phyloP scores from a whole-genome alignment of 2,888 invertebrate species.

The Nymphalis polychloros region DNA sequence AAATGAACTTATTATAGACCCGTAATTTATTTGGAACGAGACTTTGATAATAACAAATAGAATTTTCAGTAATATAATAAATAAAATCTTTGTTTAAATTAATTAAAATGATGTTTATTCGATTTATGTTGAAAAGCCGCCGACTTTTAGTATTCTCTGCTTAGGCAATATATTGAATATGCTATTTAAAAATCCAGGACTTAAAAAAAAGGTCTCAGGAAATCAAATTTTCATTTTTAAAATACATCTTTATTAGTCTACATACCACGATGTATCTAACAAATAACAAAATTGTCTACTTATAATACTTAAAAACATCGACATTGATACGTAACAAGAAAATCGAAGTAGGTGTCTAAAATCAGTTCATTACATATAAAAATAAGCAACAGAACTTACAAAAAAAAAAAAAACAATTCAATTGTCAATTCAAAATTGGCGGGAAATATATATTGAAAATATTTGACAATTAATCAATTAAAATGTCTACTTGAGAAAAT shows the following conservation, averaged over 20 bases:
- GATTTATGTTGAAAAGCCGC: no score
- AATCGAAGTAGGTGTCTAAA: constrained; percentile 1
- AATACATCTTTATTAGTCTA: constrained; percentile 60
- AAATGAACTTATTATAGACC: no score
- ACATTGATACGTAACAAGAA: constrained; percentile 33
- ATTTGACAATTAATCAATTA: neutral
- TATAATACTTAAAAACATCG: constrained; percentile 45
- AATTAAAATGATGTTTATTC: no score
- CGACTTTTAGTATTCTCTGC: no score
- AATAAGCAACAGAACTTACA: neutral
- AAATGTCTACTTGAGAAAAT: neutral
- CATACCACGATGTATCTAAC: constrained; percentile 60
- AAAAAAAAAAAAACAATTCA: constrained; percentile 3
- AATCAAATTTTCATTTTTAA: constrained; percentile 38
- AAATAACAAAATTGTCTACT: constrained; percentile 71
- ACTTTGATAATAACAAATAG: no score
- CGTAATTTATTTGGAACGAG: no score
- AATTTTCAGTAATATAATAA: no score
- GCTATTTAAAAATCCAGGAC: no score
- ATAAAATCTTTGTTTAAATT: no score
- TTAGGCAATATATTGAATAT: no score
- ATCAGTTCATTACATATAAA: constrained; percentile 3
- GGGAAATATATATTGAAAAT: neutral
- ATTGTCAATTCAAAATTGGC: constrained; percentile 3
- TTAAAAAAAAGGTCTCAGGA: neutral